These are phyloP conservation scores for Typhlichthys subterraneus DNA, from an alignment of 2,797 vertebrate species.

Conservation along the genomic window DNA sequence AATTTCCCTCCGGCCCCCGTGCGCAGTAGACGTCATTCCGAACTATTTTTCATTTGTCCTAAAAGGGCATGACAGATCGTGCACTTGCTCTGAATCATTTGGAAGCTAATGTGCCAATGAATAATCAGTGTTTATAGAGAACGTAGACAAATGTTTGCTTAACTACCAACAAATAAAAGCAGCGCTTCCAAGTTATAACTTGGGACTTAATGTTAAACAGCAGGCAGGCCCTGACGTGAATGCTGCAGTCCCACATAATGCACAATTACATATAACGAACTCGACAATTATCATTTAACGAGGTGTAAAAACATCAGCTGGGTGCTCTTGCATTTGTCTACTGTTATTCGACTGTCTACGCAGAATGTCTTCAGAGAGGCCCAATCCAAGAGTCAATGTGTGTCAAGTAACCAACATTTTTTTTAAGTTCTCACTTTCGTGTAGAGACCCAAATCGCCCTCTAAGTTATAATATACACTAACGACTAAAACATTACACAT, in stretches of 20 bases:
- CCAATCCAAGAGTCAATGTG: slow-evolving; percentile 19
- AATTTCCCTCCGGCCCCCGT: slow-evolving; percentile 60
- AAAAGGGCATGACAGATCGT: slow-evolving; percentile 69
- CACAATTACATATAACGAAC: not conserved
- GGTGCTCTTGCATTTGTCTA: slow-evolving; percentile 1
- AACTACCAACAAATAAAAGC: too few species aligned
- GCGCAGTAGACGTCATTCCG: slow-evolving; percentile 74
- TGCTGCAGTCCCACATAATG: not conserved
- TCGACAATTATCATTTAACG: not conserved
- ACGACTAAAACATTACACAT: not conserved
- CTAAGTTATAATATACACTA: not conserved
- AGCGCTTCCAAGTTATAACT: too few species aligned
- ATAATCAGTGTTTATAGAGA: not conserved
- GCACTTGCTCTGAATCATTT: slow-evolving; percentile 32
- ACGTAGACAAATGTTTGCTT: not conserved
- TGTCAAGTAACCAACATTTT: not conserved
- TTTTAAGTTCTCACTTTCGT: too few species aligned
- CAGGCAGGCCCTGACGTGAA: not conserved
- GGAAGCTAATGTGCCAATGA: slow-evolving; percentile 25
- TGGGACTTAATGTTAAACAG: too few species aligned
- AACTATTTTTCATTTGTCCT: slow-evolving; percentile 66
- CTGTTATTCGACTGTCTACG: slow-evolving; percentile 32
- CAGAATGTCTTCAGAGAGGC: not conserved
- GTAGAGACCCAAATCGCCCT: too few species aligned
- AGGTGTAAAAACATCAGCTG: too few species aligned